Conservation (phyloP, 2,113 vertebrate species). For the Colinus virginianus region DNA sequence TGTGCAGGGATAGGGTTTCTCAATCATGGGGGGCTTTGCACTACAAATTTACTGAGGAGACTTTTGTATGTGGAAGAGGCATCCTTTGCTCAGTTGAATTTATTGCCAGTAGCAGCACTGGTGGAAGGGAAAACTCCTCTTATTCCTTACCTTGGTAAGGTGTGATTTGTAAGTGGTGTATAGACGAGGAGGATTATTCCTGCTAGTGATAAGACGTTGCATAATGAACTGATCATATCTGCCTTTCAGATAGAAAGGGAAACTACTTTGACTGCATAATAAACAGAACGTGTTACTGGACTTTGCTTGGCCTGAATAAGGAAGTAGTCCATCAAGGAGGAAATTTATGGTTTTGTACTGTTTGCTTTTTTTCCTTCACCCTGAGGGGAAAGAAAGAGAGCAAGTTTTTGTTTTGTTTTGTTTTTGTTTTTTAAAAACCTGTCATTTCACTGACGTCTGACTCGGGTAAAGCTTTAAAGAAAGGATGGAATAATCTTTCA, state of each 20-base stretch:
- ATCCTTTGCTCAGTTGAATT: neutral
- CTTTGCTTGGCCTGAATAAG: constrained; percentile 12
- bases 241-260: neutral
- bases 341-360: neutral
- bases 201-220: neutral
- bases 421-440: neutral
- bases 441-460: neutral
- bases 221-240: neutral
- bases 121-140: neutral
- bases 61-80: neutral
- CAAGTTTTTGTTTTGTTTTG: neutral
- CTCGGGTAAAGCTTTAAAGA: constrained; percentile 22
- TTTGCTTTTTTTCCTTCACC: neutral
- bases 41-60: neutral
- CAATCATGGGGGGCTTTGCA: neutral
- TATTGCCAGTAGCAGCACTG: neutral
- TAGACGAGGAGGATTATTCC: neutral
- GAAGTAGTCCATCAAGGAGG: constrained; percentile 11
- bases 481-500: neutral
- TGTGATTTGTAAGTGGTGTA: neutral
- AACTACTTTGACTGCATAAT: neutral
- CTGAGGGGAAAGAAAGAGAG: neutral
- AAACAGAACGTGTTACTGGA: constrained; percentile 18
- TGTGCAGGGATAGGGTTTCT: neutral
- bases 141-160: neutral